Conservation (phyloP, 2,888 invertebrate genomes). For the Cerastoderma edule region DNA sequence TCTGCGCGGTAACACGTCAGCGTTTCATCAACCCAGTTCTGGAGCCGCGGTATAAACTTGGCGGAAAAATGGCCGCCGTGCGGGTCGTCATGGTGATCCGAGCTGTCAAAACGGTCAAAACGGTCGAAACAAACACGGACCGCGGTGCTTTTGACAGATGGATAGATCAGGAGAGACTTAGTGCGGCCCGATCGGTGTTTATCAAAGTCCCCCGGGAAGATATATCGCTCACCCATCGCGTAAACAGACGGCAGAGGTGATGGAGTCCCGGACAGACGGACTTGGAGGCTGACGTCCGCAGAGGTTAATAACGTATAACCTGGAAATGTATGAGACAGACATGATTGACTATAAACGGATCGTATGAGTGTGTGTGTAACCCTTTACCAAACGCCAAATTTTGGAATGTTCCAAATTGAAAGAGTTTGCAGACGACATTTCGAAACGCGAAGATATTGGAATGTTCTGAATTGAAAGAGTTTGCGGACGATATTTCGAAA, state of each 20-base stretch:
- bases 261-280: slow-evolving; percentile 11
- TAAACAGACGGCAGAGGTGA: not conserved
- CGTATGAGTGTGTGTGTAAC: not conserved
- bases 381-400: not conserved
- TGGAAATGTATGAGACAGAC: not conserved
- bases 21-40: slow-evolving; percentile 19
- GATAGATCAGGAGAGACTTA: slow-evolving; percentile 13
- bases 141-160: slow-evolving; percentile 10
- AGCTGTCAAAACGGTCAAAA: no score
- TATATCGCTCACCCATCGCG: slow-evolving; percentile 13
- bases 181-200: slow-evolving; percentile 6
- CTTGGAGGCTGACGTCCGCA: not conserved
- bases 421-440: not conserved
- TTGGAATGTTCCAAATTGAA: not conserved
- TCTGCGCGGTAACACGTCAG: slow-evolving; percentile 17
- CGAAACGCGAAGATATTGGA: no score
- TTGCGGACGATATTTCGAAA: not conserved
- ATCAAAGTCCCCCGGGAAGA: slow-evolving; percentile 12
- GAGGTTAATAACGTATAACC: not conserved
- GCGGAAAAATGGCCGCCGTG: slow-evolving; percentile 16
- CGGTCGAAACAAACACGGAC: slow-evolving; percentile 15
- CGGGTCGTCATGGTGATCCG: no score
- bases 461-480: not conserved
- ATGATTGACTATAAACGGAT: not conserved
- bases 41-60: not conserved